A percentile compares a stretch with the other conserved stretches of the same genome.
phyloP scores from a whole-genome alignment of 2,888 invertebrate genomes.

The Pammene aurita region DNA sequence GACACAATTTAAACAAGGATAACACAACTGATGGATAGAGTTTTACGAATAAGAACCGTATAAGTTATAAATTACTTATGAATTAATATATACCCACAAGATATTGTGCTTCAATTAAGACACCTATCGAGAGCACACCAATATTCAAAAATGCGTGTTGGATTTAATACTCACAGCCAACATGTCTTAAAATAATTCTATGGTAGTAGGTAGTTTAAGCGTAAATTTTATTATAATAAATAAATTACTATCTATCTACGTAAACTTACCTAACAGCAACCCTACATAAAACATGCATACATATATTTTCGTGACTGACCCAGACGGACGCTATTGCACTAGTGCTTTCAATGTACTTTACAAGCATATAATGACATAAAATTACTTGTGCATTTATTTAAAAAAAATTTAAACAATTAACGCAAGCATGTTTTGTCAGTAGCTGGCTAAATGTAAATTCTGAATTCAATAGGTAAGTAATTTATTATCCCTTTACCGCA shows the following conservation, averaged over 20 bases:
- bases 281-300: constrained; percentile 7
- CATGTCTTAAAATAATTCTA: constrained; percentile 44
- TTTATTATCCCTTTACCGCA: too few species aligned
- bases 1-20: neutral
- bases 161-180: constrained; percentile 64
- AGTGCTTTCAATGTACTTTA: neutral
- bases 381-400: neutral
- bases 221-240: constrained; percentile 41
- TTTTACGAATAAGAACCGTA: neutral
- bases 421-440: neutral
- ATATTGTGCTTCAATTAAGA: neutral
- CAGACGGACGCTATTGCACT: constrained; percentile 3
- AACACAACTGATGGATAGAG: constrained; percentile 2
- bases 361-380: neutral
- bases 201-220: constrained; percentile 42
- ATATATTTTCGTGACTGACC: neutral
- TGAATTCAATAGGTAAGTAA: too few species aligned
- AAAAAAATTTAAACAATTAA: neutral
- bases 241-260: constrained; percentile 29
- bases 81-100: constrained; percentile 7
- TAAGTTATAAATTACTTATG: neutral
- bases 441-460: neutral
- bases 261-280: constrained; percentile 26
- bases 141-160: constrained; percentile 47
- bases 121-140: constrained; percentile 37